These are phyloP conservation scores for Bolinopsis microptera DNA, from an alignment of 37 sponge, comb jelly and placozoan species.

Conservation along the genomic window DNA sequence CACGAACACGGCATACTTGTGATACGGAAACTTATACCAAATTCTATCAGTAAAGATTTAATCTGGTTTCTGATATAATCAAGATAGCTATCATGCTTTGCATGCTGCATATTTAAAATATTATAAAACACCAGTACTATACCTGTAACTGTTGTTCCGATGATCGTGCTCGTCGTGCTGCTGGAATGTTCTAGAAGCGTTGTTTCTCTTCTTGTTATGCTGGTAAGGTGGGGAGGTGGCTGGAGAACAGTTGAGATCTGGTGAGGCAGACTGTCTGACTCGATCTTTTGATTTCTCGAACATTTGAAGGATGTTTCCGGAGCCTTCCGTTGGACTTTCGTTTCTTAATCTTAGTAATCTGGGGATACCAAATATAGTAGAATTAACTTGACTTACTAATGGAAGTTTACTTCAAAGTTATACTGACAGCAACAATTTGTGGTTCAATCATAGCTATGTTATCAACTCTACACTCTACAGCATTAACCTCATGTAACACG, in stretches of 20 bases:
- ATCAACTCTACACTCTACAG: neutral
- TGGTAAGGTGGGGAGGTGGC: neutral
- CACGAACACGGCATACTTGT: too few relatives aligned
- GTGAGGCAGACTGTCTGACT: neutral
- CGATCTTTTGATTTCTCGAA: conserved; percentile 36
- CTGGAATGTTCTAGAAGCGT: neutral
- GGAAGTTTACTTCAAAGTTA: too few relatives aligned
- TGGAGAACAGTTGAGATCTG: neutral
- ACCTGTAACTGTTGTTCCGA: conserved; percentile 3
- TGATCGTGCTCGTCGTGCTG: neutral
- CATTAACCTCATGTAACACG: neutral
- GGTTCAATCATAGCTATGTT: too few relatives aligned
- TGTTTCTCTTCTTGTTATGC: conserved; percentile 42
- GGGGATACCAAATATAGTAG: neutral
- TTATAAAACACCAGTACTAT: too few relatives aligned
- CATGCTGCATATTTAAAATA: too few relatives aligned
- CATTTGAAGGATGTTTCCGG: conserved; percentile 31
- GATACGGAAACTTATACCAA: too few relatives aligned
- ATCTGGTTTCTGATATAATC: too few relatives aligned
- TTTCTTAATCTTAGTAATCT: neutral
- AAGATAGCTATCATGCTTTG: too few relatives aligned
- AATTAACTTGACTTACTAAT: too few relatives aligned
- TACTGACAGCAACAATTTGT: too few relatives aligned
- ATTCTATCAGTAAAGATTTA: too few relatives aligned
- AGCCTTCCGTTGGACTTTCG: conserved; percentile 35